Evolutionary conservation across 2,797 vertebrate species (phyloP).

Genomic region (Lycodopsis pacificus): DNA sequence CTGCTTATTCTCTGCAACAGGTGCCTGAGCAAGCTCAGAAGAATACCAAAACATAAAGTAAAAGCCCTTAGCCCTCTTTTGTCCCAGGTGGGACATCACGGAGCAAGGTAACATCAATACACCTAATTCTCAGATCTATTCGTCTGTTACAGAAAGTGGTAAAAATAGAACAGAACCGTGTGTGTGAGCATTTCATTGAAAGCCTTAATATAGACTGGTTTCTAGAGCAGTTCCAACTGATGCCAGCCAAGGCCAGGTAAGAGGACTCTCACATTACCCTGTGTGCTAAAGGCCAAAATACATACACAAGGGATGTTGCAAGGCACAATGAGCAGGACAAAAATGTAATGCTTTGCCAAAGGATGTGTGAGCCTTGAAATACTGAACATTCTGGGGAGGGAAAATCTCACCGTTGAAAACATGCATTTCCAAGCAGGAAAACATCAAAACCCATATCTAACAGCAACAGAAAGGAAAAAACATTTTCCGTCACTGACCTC

Average conservation of each 20-base stretch:
- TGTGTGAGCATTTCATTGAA: conserved; percentile 28
- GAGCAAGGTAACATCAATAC: conserved; percentile 21
- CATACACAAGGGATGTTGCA: neutral
- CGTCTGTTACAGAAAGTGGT: conserved; percentile 25
- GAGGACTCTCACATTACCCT: conserved; percentile 13
- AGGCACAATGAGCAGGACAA: neutral
- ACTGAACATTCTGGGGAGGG: neutral
- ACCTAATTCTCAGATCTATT: conserved; percentile 29
- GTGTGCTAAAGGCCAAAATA: conserved; percentile 5
- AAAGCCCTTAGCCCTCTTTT: neutral
- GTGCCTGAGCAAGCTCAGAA: neutral
- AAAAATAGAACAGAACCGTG: conserved; percentile 34
- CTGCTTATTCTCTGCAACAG: conserved; percentile 9
- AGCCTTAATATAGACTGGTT: conserved; percentile 33
- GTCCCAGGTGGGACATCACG: conserved; percentile 21
- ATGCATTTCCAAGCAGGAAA: neutral
- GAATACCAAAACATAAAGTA: conserved; percentile 1
- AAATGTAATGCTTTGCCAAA: neutral
- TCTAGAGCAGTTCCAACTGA: neutral
- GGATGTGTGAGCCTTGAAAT: neutral
- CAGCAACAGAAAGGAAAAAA: no score
- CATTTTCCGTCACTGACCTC: no score
- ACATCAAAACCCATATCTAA: neutral
- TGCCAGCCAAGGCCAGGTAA: conserved; percentile 15
- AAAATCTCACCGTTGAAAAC: neutral